Conservation (phyloP, 2,113 vertebrate genomes). For the Polypterus bichir region DNA sequence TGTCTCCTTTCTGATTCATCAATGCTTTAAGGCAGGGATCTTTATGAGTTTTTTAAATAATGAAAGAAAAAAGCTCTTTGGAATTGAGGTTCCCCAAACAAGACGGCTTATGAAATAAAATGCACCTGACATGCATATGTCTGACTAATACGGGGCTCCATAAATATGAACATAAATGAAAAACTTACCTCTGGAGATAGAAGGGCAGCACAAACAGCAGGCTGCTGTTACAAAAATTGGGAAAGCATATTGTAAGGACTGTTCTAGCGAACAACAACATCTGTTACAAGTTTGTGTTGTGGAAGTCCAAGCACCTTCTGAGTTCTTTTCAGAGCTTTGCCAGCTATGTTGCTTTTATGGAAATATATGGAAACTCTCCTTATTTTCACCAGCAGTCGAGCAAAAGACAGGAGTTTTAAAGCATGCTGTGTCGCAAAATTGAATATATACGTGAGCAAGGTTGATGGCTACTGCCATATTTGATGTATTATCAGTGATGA, state of each 20-base stretch:
- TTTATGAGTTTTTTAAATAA: too few relatives aligned
- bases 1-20: too few relatives aligned
- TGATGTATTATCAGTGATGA: slow-evolving; percentile 4
- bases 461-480: slow-evolving; percentile 3
- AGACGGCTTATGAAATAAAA: too few relatives aligned
- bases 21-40: too few relatives aligned
- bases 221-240: slow-evolving; percentile 5
- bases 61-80: too few relatives aligned
- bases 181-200: slow-evolving; percentile 10
- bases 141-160: too few relatives aligned
- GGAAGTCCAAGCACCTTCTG: slow-evolving; percentile 5
- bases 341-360: slow-evolving; percentile 3
- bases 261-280: slow-evolving; percentile 11
- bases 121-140: too few relatives aligned
- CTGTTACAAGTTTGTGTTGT: slow-evolving; percentile 1
- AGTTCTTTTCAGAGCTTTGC: not conserved
- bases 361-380: slow-evolving; percentile 4
- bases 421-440: slow-evolving; percentile 2
- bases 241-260: slow-evolving; percentile 6
- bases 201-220: not conserved
- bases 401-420: too few relatives aligned
- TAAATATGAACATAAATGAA: slow-evolving; percentile 2
- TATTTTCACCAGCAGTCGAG: not conserved
- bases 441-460: not conserved
- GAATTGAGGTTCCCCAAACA: too few relatives aligned